Evolutionary conservation across 2,797 vertebrate genomes (phyloP), one percentile per base, ranked within the genome.

Genomic region (Anguilla pacifica): DNA sequence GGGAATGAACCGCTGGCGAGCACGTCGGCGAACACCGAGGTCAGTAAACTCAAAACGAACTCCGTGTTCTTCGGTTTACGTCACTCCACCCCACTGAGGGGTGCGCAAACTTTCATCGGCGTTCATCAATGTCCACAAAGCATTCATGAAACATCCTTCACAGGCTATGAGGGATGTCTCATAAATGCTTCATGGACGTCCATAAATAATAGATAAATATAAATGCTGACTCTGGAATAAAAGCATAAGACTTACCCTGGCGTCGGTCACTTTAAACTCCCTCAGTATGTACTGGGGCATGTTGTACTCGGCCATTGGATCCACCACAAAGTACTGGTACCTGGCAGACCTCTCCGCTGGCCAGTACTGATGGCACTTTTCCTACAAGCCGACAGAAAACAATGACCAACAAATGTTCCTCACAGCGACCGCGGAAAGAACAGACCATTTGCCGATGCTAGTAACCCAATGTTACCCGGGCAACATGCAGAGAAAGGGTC

Each of bases 291-390:
- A 99, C 91, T 99, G 99, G 85, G 99, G 99, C 99, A 99, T 99
- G 94, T 99, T 99, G 91, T 99, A 99, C 90, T 99, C 99, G 6
- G 99, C 99, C 99, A 99, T 99, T 53, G 99, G 99, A 92, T 99
- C 99, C 91, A 99, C 99, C 91, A 99, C 99, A 96, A 99, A 99
- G 95, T 99, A 99, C 94, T 99, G 99, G 87, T 99, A 99, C 92
- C 98, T 97, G 90, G 99, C 99, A 67, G 99, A 99, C 89, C 99
- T 97, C 92, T 99, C 99, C 1, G 98, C 99, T 88, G 99, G 99
- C 99, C 99, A 99, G 90, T 99, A 99, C 92, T 99, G 99, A 93
- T 99, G 98, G 93, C 98, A 99, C 94, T 99, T 99, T 96, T 99
- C 99, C 99, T 99, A 90, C 55, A 87, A 77, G 85, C 72, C 89